Base-by-base conservation (phyloP, 2,113 vertebrate species). In the Opisthocomus hoazin region DNA sequence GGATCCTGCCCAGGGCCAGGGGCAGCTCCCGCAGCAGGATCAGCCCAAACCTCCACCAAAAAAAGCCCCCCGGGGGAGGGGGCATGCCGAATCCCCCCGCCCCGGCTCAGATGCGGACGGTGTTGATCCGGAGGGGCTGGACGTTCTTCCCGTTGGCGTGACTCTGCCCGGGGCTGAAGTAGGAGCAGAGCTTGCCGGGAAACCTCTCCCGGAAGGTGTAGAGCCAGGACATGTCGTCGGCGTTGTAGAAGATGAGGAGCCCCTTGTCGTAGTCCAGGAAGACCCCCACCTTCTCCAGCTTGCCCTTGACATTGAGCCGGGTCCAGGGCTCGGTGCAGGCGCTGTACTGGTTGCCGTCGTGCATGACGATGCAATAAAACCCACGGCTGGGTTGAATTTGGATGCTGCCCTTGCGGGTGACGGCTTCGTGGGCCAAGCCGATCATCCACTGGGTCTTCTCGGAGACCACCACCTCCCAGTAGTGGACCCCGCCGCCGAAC, bases 401-500 rank as follows among this genome's bases (percentile, higher is more conserved):
- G 97, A 99, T 99, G 98, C 98, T 99, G 86, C 99, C 99, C 86
- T 99, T 99, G 94, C 99, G 99, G 90, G 98, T 99, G 8, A 99
- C 99, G 0, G 98, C 98, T 97, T 99, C 99, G 1, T 98, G 98
- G 3, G 99, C 99, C 97, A 99, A 97, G 26, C 99, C 99, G 0
- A 99, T 99, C 99, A 99, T 99, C 99, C 99, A 99, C 97, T 99
- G 99, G 46, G 99, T 99, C 96, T 99, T 99, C 97, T 99, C 99
- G 0, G 99, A 99, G 85, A 99, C 99, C 98, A 99, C 99, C 96
- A 99, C 99, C 94, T 99, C 99, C 99, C 99, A 99, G 98, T 99
- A 99, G 89, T 99, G 99, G 43, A 99, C 98, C 0, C 99, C 99
- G 0, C 98, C 91, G 2, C 96, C 97, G 3, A 99, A 99, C 63